phyloP scores from a whole-genome alignment of 2,797 vertebrate genomes.

The Cryptoprocta ferox region DNA sequence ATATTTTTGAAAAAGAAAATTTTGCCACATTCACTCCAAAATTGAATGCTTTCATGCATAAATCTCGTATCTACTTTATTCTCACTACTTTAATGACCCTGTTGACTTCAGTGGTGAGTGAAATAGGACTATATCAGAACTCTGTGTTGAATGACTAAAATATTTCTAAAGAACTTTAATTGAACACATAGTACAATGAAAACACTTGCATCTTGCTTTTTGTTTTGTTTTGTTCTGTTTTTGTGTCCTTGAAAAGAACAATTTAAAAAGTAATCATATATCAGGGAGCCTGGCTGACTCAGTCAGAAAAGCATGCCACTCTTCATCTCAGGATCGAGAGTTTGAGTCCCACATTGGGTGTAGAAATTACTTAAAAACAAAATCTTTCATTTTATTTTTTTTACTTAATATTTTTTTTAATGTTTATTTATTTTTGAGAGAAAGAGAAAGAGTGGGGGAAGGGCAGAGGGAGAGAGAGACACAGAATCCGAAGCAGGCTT shows the following conservation, averaged over 20 bases:
- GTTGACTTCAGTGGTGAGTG: background rate
- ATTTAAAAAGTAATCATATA: background rate
- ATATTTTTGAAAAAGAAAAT: background rate
- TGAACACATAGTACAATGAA: background rate
- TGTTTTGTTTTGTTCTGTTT: background rate
- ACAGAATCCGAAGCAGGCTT: too few species aligned
- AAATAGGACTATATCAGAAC: background rate
- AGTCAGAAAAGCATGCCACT: background rate
- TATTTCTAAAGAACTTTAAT: background rate
- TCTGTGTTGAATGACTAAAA: background rate
- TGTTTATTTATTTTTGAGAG: too few species aligned
- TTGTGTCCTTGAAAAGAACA: background rate
- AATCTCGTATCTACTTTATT: constrained; percentile 17
- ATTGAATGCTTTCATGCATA: background rate
- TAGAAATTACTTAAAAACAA: too few species aligned
- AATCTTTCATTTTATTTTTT: too few species aligned
- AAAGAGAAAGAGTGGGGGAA: too few species aligned
- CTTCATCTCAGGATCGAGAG: too few species aligned
- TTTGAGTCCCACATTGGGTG: too few species aligned
- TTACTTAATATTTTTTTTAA: too few species aligned
- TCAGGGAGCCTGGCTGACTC: background rate
- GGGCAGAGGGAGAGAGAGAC: too few species aligned
- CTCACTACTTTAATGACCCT: background rate
- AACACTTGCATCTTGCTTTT: background rate
- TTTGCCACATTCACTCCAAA: background rate